A percentile compares a stretch with the other conserved stretches of the same genome.
Conservation (phyloP, 2,888 invertebrate genomes). For the Cenopis cana region DNA sequence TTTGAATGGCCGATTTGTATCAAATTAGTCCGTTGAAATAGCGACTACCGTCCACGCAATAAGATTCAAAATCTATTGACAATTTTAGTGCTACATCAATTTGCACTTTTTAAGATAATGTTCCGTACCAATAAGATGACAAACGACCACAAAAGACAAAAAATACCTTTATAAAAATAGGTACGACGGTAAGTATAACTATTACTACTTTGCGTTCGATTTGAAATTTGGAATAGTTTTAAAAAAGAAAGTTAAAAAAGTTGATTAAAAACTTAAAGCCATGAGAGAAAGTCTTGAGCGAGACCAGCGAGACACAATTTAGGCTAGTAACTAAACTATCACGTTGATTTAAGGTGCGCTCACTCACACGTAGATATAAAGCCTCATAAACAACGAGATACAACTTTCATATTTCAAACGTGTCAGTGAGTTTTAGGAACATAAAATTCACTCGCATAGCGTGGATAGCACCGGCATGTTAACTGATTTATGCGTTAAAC, state of each 20-base stretch:
- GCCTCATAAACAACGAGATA: slow-evolving; percentile 52
- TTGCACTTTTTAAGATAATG: no score
- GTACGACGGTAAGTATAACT: no score
- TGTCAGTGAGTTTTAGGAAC: slow-evolving; percentile 68
- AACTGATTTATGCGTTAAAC: slow-evolving; percentile 80
- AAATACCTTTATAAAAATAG: no score
- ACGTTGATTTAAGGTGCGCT: slow-evolving; percentile 70
- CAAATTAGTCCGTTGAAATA: no score
- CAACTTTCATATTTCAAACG: slow-evolving; percentile 81
- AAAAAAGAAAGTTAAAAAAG: background rate
- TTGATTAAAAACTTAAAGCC: slow-evolving; percentile 20
- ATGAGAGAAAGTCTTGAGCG: slow-evolving; percentile 31
- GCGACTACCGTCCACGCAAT: no score
- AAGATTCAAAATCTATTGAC: no score
- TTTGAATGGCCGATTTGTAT: no score
- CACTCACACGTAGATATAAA: slow-evolving; percentile 75
- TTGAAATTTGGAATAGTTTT: no score
- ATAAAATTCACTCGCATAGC: slow-evolving; percentile 66
- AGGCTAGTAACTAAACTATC: slow-evolving; percentile 53
- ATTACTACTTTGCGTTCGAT: no score
- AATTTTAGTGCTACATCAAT: no score
- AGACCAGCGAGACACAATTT: slow-evolving; percentile 15
- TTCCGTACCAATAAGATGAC: no score
- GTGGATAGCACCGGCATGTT: slow-evolving; percentile 61
- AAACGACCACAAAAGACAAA: no score